Evolutionary conservation across 2,113 vertebrate genomes (phyloP), one percentile per base, ranked within the genome.

Genomic region (Rhombomys opimus): DNA sequence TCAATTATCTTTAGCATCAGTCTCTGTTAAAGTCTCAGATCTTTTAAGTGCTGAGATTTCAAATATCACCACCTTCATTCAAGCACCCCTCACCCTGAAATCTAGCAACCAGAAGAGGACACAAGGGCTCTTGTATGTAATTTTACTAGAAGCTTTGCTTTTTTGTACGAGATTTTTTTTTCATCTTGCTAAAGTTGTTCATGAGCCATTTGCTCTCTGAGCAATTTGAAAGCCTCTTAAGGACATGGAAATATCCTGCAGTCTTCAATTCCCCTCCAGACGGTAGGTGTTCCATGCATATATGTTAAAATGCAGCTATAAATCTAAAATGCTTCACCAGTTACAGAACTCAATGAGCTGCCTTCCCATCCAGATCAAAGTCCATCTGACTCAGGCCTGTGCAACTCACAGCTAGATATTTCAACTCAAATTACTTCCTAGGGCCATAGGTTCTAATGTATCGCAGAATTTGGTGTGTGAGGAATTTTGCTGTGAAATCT

Each of bases 341-440:
- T 67, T 92, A 38, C 4, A n/a, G 57, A 90, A 88, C 9, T n/a
- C 38, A 93, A 90, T 61, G 8, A 6, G 1, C 38, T 87, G 27
- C n/a, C 63, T 52, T 90, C 20, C 52, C 52, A 88, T 61, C 50
- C 59, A 76, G 78, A 76, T 15, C 41, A 57, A 76, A 90, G 70
- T 27, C 25, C 15, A 63, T 57, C 13, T 30, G 41, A 82, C 12
- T 35, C 61, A 35, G 15, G 27, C 20, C 12, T 68, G 87, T 73
- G 20, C 9, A 65, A 2, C 46, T 93, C 67, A n/a, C 52, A 72
- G 70, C 10, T 77, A 88, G 67, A 18, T 82, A 20, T 54, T 59
- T 81, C 86, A 57, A 67, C 23, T 89, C 30, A 95, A 95, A 95
- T 80, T 54, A 68, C 75, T 67, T 76, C 67, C 61, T 68, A 35